A percentile compares a stretch with the other conserved stretches of the same genome.
These are phyloP conservation scores for Limosa lapponica DNA, from an alignment of 2,797 vertebrate genomes.

Conservation along the genomic window DNA sequence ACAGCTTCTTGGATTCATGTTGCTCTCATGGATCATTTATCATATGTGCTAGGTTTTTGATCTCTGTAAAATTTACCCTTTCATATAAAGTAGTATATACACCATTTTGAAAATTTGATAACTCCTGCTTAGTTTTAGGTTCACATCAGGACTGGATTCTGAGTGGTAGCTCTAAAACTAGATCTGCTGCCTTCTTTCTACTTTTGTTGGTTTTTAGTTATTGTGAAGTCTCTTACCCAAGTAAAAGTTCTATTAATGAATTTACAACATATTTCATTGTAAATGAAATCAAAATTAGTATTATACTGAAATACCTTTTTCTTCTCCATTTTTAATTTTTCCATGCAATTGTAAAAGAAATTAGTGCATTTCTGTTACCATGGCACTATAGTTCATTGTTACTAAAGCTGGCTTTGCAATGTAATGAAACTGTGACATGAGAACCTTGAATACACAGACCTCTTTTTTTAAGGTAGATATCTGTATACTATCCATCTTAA, in stretches of 20 bases:
- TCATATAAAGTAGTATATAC: not conserved
- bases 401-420: not conserved
- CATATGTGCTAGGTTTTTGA: not conserved
- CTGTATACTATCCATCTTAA: not conserved
- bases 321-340: not conserved
- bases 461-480: not conserved
- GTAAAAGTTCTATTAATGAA: not conserved
- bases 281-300: not conserved
- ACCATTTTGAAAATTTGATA: not conserved
- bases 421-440: not conserved
- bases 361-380: not conserved
- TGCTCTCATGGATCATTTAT: not conserved
- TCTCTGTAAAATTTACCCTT: not conserved
- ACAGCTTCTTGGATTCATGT: not conserved
- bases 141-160: not conserved
- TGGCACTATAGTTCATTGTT: not conserved
- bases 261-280: not conserved
- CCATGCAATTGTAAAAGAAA: not conserved
- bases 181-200: not conserved
- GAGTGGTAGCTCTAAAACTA: not conserved
- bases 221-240: not conserved
- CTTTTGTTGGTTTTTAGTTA: not conserved
- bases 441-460: not conserved
- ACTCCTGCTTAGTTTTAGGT: not conserved
- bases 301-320: not conserved